A percentile compares a stretch with the other conserved stretches of the same genome.
Conservation (phyloP, 2,113 vertebrate species). For the Eurystomus gularis region DNA sequence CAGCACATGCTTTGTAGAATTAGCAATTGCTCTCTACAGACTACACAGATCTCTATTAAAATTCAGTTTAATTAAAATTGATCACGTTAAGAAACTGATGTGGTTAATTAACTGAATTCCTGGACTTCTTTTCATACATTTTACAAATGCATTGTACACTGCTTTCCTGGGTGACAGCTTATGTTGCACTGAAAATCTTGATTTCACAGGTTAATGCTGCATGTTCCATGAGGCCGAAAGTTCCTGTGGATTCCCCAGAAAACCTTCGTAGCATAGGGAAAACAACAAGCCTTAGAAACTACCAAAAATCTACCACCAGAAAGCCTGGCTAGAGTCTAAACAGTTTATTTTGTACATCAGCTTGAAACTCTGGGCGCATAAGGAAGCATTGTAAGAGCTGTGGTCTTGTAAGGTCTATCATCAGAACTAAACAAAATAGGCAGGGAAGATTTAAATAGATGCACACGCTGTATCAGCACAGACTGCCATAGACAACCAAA, state of each 20-base stretch:
- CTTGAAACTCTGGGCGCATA: neutral
- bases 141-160: slow-evolving; percentile 84
- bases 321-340: neutral
- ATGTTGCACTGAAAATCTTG: slow-evolving; percentile 64
- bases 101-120: slow-evolving; percentile 98
- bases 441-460: neutral
- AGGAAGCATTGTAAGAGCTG: neutral
- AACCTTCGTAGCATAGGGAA: neutral
- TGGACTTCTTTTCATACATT: slow-evolving; percentile 87
- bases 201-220: slow-evolving; percentile 76
- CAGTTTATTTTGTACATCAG: neutral
- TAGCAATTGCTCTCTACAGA: slow-evolving; percentile 88
- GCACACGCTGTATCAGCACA: accelerated
- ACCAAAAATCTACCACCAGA: neutral
- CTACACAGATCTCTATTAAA: slow-evolving; percentile 94
- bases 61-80: slow-evolving; percentile 99
- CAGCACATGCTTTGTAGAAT: slow-evolving; percentile 88
- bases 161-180: slow-evolving; percentile 77
- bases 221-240: slow-evolving; percentile 41
- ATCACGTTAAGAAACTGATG: slow-evolving; percentile 99
- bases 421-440: neutral
- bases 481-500: neutral
- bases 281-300: neutral
- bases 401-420: neutral
- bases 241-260: neutral